Conservation (phyloP, 2,888 invertebrate genomes). For the Zaprionus bogoriensis region DNA sequence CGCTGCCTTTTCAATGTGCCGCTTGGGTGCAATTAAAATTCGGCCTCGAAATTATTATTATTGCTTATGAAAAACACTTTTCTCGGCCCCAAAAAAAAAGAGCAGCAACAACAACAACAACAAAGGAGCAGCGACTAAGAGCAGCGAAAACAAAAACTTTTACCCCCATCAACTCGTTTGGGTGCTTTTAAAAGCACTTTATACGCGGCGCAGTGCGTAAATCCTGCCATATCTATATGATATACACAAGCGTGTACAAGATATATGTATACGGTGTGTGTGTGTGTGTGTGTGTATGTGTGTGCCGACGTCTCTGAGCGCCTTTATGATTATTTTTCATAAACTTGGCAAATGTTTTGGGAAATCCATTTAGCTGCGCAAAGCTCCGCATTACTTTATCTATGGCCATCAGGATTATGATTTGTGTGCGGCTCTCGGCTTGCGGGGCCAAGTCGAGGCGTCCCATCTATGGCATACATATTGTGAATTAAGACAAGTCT, state of each 20-base stretch:
- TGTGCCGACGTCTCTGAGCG: constrained; percentile 14
- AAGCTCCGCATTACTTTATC: constrained; percentile 75
- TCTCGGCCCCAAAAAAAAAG: constrained; percentile 27
- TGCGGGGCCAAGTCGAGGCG: constrained; percentile 3
- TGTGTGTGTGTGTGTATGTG: background rate
- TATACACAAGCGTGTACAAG: constrained; percentile 8
- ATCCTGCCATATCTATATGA: constrained; percentile 37
- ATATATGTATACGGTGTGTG: constrained; percentile 13
- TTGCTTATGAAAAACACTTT: constrained; percentile 76
- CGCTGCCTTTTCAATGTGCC: constrained; percentile 69
- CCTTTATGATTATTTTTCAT: constrained; percentile 73
- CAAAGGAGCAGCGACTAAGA: background rate
- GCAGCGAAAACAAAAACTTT: constrained; percentile 29
- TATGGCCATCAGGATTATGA: constrained; percentile 63
- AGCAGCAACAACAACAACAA: background rate
- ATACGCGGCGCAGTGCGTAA: constrained; percentile 70
- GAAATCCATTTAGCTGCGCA: constrained; percentile 77
- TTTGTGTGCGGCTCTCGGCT: constrained; percentile 55
- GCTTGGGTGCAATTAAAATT: constrained; percentile 81
- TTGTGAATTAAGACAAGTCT: constrained; percentile 32
- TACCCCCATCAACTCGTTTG: constrained; percentile 62
- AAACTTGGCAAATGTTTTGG: constrained; percentile 78
- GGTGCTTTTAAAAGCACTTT: constrained; percentile 75
- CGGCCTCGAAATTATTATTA: constrained; percentile 77
- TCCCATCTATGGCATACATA: constrained; percentile 27